A percentile compares a stretch with the other conserved stretches of the same genome.
These are phyloP conservation scores for Drosophila longiperda DNA, from an alignment of 2,888 invertebrate genomes.

Conservation along the genomic window DNA sequence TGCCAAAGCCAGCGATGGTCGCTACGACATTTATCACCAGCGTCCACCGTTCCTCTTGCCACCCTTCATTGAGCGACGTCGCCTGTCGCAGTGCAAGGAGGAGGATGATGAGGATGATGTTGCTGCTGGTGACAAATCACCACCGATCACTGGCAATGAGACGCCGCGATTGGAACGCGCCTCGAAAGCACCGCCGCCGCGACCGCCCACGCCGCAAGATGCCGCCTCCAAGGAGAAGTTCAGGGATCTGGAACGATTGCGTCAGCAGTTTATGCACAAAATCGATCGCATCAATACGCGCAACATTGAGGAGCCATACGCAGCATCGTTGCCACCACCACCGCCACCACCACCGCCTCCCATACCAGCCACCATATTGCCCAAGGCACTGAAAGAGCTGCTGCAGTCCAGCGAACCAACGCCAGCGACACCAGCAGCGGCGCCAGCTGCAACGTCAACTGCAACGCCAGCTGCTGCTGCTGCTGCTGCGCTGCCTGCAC, in stretches of 20 bases:
- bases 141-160: constrained; percentile 56
- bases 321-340: constrained; percentile 68
- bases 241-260: constrained; percentile 81
- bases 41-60: constrained; percentile 84
- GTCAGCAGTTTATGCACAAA: constrained; percentile 84
- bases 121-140: constrained; percentile 69
- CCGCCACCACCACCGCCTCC: constrained; percentile 79
- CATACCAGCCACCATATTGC: constrained; percentile 83
- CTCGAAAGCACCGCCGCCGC: constrained; percentile 77
- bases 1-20: constrained; percentile 55
- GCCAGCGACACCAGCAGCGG: constrained; percentile 7
- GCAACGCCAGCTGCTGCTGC: not conserved
- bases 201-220: constrained; percentile 79
- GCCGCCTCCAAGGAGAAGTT: constrained; percentile 81
- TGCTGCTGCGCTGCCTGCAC: not conserved
- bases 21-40: constrained; percentile 73
- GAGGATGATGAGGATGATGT: constrained; percentile 91
- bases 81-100: constrained; percentile 93
- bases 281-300: constrained; percentile 84
- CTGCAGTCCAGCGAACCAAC: constrained; percentile 65
- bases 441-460: constrained; percentile 1
- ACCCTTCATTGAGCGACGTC: constrained; percentile 87
- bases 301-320: constrained; percentile 79
- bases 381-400: constrained; percentile 80
- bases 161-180: constrained; percentile 48